Conservation (phyloP, 2,113 vertebrate genomes). For the Ctenodactylus gundi region DNA sequence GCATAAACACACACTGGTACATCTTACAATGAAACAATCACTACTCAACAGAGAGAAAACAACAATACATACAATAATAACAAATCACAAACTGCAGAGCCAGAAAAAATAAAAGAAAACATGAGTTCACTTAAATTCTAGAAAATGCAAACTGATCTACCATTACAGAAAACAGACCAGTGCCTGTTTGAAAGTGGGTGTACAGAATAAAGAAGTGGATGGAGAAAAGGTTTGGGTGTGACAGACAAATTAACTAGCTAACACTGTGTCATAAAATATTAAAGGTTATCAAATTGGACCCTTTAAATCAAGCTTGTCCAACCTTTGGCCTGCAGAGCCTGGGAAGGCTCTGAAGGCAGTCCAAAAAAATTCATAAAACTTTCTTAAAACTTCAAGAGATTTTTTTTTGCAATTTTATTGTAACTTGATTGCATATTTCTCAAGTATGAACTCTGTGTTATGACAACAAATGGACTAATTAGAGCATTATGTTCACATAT, state of each 20-base stretch:
- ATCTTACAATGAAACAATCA: not conserved
- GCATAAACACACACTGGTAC: not conserved
- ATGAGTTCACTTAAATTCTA: not conserved
- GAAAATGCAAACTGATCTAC: not conserved
- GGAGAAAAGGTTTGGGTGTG: not conserved
- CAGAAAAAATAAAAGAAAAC: not conserved
- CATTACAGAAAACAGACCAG: not conserved
- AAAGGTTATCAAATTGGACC: not conserved
- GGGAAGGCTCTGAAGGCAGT: no score
- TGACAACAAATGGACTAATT: no score
- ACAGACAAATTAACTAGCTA: not conserved
- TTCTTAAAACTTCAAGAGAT: no score
- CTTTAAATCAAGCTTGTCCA: not conserved
- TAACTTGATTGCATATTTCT: no score
- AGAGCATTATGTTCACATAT: no score
- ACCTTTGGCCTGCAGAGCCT: no score
- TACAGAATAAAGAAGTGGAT: not conserved
- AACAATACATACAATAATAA: not conserved
- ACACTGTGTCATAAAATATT: not conserved
- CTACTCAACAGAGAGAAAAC: conserved; percentile 4
- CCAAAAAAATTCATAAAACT: no score
- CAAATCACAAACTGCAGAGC: not conserved
- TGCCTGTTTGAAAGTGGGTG: not conserved
- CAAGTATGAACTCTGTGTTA: no score
- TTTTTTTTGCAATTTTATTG: no score